A percentile compares a stretch with the other conserved stretches of the same genome.
These are phyloP conservation scores for Apodemus speciosus DNA, from an alignment of 2,113 vertebrate species.

Conservation along the genomic window DNA sequence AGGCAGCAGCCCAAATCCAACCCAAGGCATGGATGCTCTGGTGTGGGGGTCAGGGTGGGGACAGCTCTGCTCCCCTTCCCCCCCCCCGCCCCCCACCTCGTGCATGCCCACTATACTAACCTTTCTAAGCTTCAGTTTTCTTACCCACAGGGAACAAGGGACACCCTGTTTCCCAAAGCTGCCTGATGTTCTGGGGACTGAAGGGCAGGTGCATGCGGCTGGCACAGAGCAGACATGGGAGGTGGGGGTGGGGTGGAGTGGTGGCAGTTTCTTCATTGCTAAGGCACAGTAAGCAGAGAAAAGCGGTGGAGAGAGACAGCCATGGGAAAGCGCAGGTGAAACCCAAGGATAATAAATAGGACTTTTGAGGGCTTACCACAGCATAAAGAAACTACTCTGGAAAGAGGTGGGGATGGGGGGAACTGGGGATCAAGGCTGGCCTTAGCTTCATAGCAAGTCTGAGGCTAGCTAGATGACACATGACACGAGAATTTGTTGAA, in stretches of 20 bases:
- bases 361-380: constrained; percentile 35
- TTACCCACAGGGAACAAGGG: not conserved
- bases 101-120: not conserved
- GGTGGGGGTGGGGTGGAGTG: not conserved
- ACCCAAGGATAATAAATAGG: not conserved
- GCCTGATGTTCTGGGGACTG: not conserved
- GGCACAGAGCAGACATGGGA: not conserved
- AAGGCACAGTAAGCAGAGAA: constrained; percentile 29
- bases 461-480: not conserved
- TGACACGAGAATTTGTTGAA: not conserved
- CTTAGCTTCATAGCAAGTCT: not conserved
- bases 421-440: not conserved
- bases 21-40: not conserved
- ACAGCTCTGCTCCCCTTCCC: too few species aligned
- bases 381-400: constrained; percentile 21
- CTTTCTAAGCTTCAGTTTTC: not conserved
- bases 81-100: too few species aligned
- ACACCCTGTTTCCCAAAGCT: not conserved
- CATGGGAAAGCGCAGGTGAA: constrained; percentile 43
- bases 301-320: not conserved
- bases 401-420: not conserved
- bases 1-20: not conserved
- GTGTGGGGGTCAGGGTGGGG: not conserved
- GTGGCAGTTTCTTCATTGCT: not conserved
- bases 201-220: not conserved